These are phyloP conservation scores for Trissolcus japonicus DNA, from an alignment of 2,888 invertebrate species.

Conservation along the genomic window DNA sequence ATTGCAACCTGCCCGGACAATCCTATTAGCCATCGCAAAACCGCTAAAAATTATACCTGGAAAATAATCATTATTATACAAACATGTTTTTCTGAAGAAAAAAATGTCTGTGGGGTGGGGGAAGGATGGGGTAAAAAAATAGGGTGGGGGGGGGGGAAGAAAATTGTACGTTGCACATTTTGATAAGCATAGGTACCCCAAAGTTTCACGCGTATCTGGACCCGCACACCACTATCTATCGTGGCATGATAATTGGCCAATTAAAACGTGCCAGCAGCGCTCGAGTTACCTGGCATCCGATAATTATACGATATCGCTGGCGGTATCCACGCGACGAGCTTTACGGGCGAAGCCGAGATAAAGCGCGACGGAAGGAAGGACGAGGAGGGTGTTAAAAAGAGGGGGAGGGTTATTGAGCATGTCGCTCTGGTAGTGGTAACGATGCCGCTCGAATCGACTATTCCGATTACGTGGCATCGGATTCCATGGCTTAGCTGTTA, in stretches of 20 bases:
- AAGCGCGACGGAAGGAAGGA: slow-evolving; percentile 53
- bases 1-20: slow-evolving; percentile 35
- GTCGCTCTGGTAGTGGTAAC: slow-evolving; percentile 59
- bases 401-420: slow-evolving; percentile 56
- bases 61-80: slow-evolving; percentile 50
- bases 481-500: slow-evolving; percentile 58
- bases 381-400: slow-evolving; percentile 41
- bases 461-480: slow-evolving; percentile 72
- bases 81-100: slow-evolving; percentile 20
- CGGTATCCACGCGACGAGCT: slow-evolving; percentile 70
- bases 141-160: slow-evolving; percentile 23
- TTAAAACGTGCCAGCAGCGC: slow-evolving; percentile 70
- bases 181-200: slow-evolving; percentile 71
- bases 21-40: slow-evolving; percentile 40
- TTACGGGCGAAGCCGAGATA: slow-evolving; percentile 54
- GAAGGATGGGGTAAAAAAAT: no score
- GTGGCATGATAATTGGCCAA: slow-evolving; percentile 76
- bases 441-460: slow-evolving; percentile 68
- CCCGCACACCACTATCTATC: slow-evolving; percentile 70
- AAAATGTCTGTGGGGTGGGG: slow-evolving; percentile 17
- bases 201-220: slow-evolving; percentile 75
- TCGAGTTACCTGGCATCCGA: slow-evolving; percentile 60
- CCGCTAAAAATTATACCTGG: slow-evolving; percentile 38
- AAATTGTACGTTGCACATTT: slow-evolving; percentile 66
- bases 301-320: slow-evolving; percentile 64